A percentile compares a stretch with the other conserved stretches of the same genome.
These are phyloP conservation scores for Rhynchopsitta pachyrhyncha DNA, from an alignment of 2,113 vertebrate species.

Conservation along the genomic window DNA sequence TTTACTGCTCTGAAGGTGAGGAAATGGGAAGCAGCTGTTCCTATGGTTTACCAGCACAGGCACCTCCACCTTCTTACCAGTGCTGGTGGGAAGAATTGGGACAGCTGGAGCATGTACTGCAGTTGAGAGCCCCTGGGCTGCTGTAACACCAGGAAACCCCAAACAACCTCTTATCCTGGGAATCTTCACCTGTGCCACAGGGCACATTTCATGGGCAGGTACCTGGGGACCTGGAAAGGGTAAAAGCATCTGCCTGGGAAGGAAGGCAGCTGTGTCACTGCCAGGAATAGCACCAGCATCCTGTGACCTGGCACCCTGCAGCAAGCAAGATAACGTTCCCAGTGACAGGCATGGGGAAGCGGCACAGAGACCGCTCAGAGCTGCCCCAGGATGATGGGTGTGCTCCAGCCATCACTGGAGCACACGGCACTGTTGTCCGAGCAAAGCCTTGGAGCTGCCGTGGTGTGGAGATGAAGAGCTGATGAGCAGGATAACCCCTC, in stretches of 20 bases:
- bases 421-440: rapidly evolving
- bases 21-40: not conserved
- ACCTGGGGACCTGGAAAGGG: slow-evolving; percentile 5
- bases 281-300: slow-evolving; percentile 22
- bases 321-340: not conserved
- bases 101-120: rapidly evolving
- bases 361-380: rapidly evolving
- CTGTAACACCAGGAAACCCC: not conserved
- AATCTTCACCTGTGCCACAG: not conserved
- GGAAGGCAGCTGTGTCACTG: not conserved
- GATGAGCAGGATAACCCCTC: rapidly evolving
- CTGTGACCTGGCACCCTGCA: not conserved
- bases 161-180: not conserved
- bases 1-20: not conserved
- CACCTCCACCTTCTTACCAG: not conserved
- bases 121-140: not conserved
- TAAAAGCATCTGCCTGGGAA: not conserved
- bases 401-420: rapidly evolving
- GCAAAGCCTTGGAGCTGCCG: not conserved
- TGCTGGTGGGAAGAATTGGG: not conserved
- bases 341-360: not conserved
- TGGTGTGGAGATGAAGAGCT: not conserved
- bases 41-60: not conserved
- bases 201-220: not conserved
- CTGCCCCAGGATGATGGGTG: rapidly evolving